These are phyloP conservation scores for Lamellibrachia luymesi DNA, from an alignment of 1,140 invertebrate species.

Conservation along the genomic window DNA sequence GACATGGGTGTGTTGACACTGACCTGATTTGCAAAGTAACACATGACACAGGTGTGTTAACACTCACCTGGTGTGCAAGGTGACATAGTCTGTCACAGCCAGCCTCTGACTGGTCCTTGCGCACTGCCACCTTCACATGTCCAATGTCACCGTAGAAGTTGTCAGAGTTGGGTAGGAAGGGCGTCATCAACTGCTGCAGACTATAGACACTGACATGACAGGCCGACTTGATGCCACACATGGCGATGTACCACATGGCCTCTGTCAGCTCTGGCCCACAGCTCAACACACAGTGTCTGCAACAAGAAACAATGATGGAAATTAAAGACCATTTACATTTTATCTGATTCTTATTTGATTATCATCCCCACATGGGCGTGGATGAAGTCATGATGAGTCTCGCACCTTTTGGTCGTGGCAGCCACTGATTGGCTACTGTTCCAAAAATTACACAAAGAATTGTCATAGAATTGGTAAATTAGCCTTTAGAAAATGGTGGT, in stretches of 20 bases:
- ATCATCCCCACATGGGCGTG: too few relatives aligned
- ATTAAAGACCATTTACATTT: too few relatives aligned
- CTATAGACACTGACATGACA: conserved; percentile 80
- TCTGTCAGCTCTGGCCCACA: conserved; percentile 76
- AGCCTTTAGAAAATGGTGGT: background rate
- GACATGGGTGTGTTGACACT: background rate
- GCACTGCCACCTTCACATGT: conserved; percentile 87
- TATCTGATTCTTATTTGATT: too few relatives aligned
- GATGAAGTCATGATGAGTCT: too few relatives aligned
- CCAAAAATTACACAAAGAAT: too few relatives aligned
- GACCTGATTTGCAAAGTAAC: background rate
- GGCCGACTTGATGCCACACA: conserved; percentile 74
- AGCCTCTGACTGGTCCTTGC: conserved; percentile 77
- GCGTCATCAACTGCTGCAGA: conserved; percentile 78
- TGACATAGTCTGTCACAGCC: conserved; percentile 78
- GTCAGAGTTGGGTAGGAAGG: conserved; percentile 84
- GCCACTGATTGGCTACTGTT: too few relatives aligned
- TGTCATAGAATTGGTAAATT: too few relatives aligned
- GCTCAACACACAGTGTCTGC: conserved; percentile 78
- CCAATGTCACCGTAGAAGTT: conserved; percentile 91
- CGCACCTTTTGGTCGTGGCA: too few relatives aligned
- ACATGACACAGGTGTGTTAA: background rate
- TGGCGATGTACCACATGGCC: conserved; percentile 81
- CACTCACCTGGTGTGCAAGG: conserved; percentile 75
- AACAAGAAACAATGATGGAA: conserved; percentile 26